phyloP scores from a whole-genome alignment of 2,888 invertebrate species.

The Eudasyphora cyanicolor region DNA sequence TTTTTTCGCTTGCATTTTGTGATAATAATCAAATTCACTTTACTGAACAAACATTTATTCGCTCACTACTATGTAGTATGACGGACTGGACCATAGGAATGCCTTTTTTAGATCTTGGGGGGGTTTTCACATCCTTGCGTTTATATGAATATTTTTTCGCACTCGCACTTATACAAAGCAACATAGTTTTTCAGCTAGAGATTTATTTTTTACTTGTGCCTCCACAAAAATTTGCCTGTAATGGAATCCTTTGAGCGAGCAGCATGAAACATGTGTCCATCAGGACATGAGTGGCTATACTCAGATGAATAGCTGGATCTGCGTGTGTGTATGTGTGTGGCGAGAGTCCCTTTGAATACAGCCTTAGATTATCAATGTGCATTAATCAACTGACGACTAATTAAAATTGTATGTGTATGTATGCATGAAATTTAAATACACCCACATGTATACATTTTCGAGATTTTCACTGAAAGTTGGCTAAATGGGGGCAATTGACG shows the following conservation, averaged over 20 bases:
- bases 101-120: neutral
- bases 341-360: constrained; percentile 5
- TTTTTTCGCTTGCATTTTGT: constrained; percentile 28
- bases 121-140: neutral
- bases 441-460: neutral
- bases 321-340: neutral
- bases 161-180: neutral
- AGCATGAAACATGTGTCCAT: neutral
- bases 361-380: constrained; percentile 57
- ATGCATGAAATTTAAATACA: neutral
- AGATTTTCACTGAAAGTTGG: no score
- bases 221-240: neutral
- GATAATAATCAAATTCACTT: constrained; percentile 62
- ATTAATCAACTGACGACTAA: constrained; percentile 65
- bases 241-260: neutral
- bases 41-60: constrained; percentile 20
- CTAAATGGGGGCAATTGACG: no score
- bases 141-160: neutral
- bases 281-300: neutral
- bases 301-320: neutral
- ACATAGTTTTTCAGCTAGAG: neutral
- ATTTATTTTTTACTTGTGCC: neutral
- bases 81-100: neutral
- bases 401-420: constrained; percentile 52
- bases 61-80: neutral